Conservation (phyloP, 1,140 invertebrate genomes). For the Philaenus spumarius region DNA sequence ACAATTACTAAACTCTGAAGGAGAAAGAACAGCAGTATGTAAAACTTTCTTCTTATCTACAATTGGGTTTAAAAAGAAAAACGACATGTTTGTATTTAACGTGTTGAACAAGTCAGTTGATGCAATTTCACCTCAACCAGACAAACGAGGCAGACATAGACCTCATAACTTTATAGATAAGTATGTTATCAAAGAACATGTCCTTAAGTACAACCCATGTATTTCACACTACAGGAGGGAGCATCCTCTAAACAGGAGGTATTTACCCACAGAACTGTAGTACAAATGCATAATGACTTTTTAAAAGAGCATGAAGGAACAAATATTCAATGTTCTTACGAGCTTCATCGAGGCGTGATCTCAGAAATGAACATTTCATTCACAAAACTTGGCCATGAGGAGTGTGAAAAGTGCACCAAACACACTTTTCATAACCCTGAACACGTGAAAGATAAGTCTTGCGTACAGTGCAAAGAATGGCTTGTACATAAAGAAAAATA, state of each 20-base stretch:
- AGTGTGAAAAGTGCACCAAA: slow-evolving; percentile 17
- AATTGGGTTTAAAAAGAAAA: slow-evolving; percentile 8
- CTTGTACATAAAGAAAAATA: neutral
- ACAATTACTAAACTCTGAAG: neutral
- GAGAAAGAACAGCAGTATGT: slow-evolving; percentile 3
- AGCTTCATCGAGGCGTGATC: slow-evolving; percentile 18
- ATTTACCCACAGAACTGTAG: slow-evolving; percentile 25
- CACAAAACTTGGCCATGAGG: too few species aligned
- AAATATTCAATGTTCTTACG: slow-evolving; percentile 22
- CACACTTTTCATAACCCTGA: slow-evolving; percentile 13
- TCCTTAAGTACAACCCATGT: slow-evolving; percentile 22
- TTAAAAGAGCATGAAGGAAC: slow-evolving; percentile 14
- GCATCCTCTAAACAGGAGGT: slow-evolving; percentile 22
- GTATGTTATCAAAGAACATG: slow-evolving; percentile 14
- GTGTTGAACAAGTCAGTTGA: neutral
- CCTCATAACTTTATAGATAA: slow-evolving; percentile 2
- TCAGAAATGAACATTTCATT: too few species aligned
- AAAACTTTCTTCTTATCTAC: slow-evolving; percentile 17
- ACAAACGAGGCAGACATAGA: slow-evolving; percentile 11
- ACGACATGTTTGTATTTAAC: slow-evolving; percentile 15
- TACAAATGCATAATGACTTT: slow-evolving; percentile 25
- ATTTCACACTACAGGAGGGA: slow-evolving; percentile 27
- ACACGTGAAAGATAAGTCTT: slow-evolving; percentile 11
- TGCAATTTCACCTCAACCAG: neutral
- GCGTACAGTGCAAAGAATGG: slow-evolving; percentile 3